Evolutionary conservation across 35 echinoderm and acorn worm genomes (phyloP), one percentile per base, ranked within the genome.

Genomic region (Acanthaster planci): DNA sequence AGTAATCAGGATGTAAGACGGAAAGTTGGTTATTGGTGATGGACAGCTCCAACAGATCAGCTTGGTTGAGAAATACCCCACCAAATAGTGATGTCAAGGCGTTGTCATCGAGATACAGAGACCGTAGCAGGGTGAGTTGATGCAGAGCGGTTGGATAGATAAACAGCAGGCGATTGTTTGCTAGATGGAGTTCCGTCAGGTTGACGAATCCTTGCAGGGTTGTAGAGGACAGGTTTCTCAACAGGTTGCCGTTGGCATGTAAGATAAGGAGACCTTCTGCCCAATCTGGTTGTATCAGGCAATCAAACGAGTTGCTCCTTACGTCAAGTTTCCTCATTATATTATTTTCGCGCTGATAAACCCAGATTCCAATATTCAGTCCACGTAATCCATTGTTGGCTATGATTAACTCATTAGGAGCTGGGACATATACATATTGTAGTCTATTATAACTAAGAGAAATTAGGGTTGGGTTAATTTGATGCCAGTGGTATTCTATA

Each of bases 1-100:
- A 72, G 30, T 21, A 72, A 72, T 72, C 64, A 3, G 64, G 23
- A 72, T 72, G 64, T 72, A 72, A 72, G 0, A 5, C 16, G 64
- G 29, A 31, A 26, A 72, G 64, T 72, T 34, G 64, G 64, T 72
- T 72, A 26, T 72, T 72, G 18, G 64, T 72, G 64, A 72, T 72
- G 64, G 64, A 72, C 1, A 72, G 64, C 29, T 72, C 64, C 14
- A 72, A 2, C 10, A 72, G 34, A 26, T 0, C 34, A 72, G 64
- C 14, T 34, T 72, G 18, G 64, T 72, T 72, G 29, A 72, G 34
- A 72, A 72, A 72, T 72, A 72, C 23, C 30, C 59, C 59, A 27
- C 64, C 64, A 21, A 72, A 72, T 8, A 72, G 30, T 31, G 64
- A 72, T 26, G 64, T 72, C 64, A 72, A 8, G 64, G 64, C 64